phyloP scores from a whole-genome alignment of 2,888 invertebrate genomes.

The Gasteruption jaculator region DNA sequence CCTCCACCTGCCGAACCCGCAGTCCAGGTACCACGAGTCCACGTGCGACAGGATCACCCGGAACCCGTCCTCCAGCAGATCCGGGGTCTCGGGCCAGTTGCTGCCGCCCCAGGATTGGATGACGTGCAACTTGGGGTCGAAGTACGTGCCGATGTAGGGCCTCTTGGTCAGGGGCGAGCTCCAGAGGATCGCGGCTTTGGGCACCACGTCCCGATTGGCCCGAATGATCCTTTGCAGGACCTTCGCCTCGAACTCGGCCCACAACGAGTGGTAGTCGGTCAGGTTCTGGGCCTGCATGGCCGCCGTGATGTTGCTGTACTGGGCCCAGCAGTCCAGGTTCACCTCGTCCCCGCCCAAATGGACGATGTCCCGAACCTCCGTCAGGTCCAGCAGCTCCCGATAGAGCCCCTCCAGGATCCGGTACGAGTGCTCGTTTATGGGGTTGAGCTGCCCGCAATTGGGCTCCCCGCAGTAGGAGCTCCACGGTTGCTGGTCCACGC shows the following conservation, averaged over 20 bases:
- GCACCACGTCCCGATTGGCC: conserved; percentile 59
- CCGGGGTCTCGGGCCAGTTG: conserved; percentile 75
- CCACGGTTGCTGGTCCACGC: conserved; percentile 79
- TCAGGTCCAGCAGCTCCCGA: conserved; percentile 68
- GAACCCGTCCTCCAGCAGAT: conserved; percentile 72
- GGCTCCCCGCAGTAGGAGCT: conserved; percentile 78
- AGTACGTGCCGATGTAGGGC: conserved; percentile 65
- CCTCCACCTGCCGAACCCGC: conserved; percentile 83
- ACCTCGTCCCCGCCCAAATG: conserved; percentile 84
- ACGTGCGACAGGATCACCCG: conserved; percentile 78
- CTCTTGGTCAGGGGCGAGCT: conserved; percentile 72
- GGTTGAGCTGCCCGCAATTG: conserved; percentile 82
- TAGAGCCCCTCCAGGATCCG: conserved; percentile 70
- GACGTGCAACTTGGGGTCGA: conserved; percentile 69
- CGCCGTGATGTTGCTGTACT: conserved; percentile 48
- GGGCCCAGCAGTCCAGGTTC: conserved; percentile 75
- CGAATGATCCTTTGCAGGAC: conserved; percentile 59
- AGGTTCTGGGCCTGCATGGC: conserved; percentile 65
- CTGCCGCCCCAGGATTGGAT: conserved; percentile 81
- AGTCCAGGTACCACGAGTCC: conserved; percentile 85
- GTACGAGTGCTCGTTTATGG: conserved; percentile 74
- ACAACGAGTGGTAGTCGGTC: conserved; percentile 71
- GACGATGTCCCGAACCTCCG: conserved; percentile 73
- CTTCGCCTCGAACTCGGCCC: conserved; percentile 73
- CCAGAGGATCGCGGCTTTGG: conserved; percentile 66